Evolutionary conservation across 2,888 invertebrate species (phyloP), one percentile per base, ranked within the genome.

Genomic region (Portevinia maculata): DNA sequence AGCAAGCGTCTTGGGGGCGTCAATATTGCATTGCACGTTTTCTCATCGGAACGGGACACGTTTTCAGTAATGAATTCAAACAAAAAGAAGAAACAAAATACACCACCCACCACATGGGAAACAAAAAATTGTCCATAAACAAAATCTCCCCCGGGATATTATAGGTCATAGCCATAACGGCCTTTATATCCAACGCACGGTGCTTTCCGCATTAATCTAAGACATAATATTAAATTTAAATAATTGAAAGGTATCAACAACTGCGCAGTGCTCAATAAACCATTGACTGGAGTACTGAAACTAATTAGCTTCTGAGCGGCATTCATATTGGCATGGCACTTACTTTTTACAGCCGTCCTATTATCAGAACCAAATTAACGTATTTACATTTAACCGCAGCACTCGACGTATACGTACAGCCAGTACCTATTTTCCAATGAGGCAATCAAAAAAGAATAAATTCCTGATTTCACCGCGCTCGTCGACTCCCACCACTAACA

Each of bases 211-310:
- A 11, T 30, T 48, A 48, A 37, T 11, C 57, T 9, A 28, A 44
- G 21, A 39, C 30, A 8, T 9, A 39, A 65, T 71, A 39, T 41
- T 13, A 76, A 83, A 65, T 71, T 78, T 67, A 60, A 83, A 73
- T 83, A 83, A 78, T 83, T 76, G 76, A 83, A 60, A 62, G 37
- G 24, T 69, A 64, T 74, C 70, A 74, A 70, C 69, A 65, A 79
- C 57, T 83, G 71, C 69, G 53, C 59, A 74, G 76, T 71, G 2
- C 5, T 24, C 24, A 24, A 39, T 28, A 52, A 41, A 57, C 70
- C 28, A 69, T 55, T 32, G 52, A 64, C 28, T 48, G 17, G 7
- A 41, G 34, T 1, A 34, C 30, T 46, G 28, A 73, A 73, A 64
- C 53, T 81, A 81, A 81, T 70, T 65, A 75, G 30, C 64, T 53